Evolutionary conservation across 2,797 vertebrate species (phyloP), one percentile per base, ranked within the genome.

Genomic region (Malurus splendens): DNA sequence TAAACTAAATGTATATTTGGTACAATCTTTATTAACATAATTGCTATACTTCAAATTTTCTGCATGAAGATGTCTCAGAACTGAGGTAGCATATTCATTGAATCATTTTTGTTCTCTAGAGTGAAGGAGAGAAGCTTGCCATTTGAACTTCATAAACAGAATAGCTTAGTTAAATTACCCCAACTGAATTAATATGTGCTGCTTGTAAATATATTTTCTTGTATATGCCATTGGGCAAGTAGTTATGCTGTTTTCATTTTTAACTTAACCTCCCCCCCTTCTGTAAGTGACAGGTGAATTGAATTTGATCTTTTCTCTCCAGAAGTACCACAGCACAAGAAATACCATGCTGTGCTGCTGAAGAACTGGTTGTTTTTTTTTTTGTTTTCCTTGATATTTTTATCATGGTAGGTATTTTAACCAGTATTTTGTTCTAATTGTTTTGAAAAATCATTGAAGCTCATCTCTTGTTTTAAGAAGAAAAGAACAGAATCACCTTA

Each of bases 1-100:
- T 82, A 86, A 87, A 80, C 50, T 52, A 87, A 91, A 89, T 87
- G 39, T 22, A 41, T 92, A 61, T 88, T 92, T 89, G 68, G 52
- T 76, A 60, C 68, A 82, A 10, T 89, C 47, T 94, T 91, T 93
- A 90, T 45, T 90, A 95, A 79, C 56, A 65, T 57, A 64, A 88
- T 86, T 72, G 38, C 79, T 87, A 32, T 84, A 84, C 57, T 86
- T 86, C 54, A 83, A 61, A 74, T 87, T 94, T 85, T 61, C 28
- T 82, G 54, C 25, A 4, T 85, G 84, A 78, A 64, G 23, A 80
- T 70, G 39, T 44, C 44, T 89, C 55, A 65, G 88, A 87, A 74
- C 36, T 52, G 62, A 91, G 76, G 50, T 45, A 62, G 27, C 19
- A 10, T 47, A 74, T 82, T 72, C 68, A 73, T 50, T 57, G 68